Evolutionary conservation across 2,797 vertebrate species (phyloP), one percentile per base, ranked within the genome.

Genomic region (Thunnus albacares): DNA sequence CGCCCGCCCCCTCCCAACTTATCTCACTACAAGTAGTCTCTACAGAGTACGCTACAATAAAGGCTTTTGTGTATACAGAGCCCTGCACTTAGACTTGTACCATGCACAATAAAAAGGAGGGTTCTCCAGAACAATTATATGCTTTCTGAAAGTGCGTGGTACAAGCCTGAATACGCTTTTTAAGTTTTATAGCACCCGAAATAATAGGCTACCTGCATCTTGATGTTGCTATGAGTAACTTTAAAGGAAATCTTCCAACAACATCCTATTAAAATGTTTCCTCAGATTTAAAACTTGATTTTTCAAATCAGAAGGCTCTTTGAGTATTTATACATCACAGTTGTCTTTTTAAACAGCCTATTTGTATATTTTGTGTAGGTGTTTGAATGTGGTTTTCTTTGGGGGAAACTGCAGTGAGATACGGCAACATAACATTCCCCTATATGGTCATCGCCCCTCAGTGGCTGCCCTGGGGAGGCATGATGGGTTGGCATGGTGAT

Each of bases 401-500:
- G 45, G 18, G 22, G 43, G 17, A 51, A 73, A 76, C 51, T 88
- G 79, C 87, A 90, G 79, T 90, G 90, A 87, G 85, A 91, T 86
- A 77, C 61, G 52, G 57, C 47, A 65, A 43, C 75, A 77, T 79
- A 2, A 59, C 75, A 83, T 86, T 60, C 20, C n/a, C 63, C 70
- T 11, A 66, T 52, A 74, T 20, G 71, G 57, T 68, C 75, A 58
- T 79, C 5, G 18, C 45, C 45, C 61, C 63, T 74, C 35, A 51
- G 47, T 52, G 69, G 71, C 79, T 70, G 69, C 59, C 52, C 67
- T 20, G 7, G 65, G 64, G 71, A 82, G 72, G 85, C 88, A 84
- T 88, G 84, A 84, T 88, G 84, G 69, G 71, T 65, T 82, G 78
- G 89, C 87, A 90, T 93, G 90, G 72, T 65, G 64, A 80, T 58